phyloP scores from a whole-genome alignment of 2,797 vertebrate genomes.

The Halcyon chelicuti region DNA sequence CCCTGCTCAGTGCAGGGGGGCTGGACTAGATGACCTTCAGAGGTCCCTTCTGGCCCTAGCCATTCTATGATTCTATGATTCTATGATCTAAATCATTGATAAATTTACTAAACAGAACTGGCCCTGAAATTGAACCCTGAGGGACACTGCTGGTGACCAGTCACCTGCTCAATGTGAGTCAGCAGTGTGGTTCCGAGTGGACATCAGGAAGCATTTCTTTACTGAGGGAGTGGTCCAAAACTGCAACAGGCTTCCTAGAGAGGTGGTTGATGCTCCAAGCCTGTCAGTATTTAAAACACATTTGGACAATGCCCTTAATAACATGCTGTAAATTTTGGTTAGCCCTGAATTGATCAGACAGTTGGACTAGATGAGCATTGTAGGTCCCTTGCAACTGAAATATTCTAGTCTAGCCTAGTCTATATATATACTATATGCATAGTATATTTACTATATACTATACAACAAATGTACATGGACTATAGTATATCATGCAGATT shows the following conservation, averaged over 20 bases:
- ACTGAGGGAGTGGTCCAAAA: not conserved
- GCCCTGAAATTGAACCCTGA: not conserved
- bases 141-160: no score
- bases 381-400: not conserved
- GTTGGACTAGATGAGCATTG: fast-evolving
- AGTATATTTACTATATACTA: not conserved
- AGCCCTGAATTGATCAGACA: no score
- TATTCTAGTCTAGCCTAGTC: no score
- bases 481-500: not conserved
- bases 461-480: not conserved
- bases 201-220: not conserved
- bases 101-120: not conserved
- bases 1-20: no score
- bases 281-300: no score
- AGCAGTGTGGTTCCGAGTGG: not conserved
- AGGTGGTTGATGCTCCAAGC: not conserved
- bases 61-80: no score
- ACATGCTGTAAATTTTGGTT: no score
- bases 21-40: no score
- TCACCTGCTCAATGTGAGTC: not conserved
- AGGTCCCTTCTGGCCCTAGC: no score
- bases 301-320: no score
- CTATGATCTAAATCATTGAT: no score
- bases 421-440: not conserved
- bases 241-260: not conserved